These are phyloP conservation scores for Drosophila teissieri DNA, from an alignment of 1,140 invertebrate species.

Conservation along the genomic window DNA sequence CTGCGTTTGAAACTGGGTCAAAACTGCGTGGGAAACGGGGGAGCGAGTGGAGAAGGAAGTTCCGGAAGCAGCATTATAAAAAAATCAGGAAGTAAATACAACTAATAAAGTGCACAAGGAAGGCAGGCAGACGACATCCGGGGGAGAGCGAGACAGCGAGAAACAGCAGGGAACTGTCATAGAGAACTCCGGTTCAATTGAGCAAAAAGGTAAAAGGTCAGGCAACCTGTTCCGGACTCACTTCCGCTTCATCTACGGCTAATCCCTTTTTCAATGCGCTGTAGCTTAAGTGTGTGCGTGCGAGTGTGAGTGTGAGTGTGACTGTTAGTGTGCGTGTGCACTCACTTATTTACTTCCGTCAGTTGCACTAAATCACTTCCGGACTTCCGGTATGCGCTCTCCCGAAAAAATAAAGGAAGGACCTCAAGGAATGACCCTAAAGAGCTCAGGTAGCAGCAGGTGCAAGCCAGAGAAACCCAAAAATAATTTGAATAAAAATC, in stretches of 20 bases:
- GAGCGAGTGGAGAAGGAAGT: conserved; percentile 12
- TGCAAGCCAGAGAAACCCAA: conserved; percentile 52
- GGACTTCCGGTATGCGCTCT: conserved; percentile 72
- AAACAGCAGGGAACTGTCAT: conserved; percentile 29
- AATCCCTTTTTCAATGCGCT: conserved; percentile 53
- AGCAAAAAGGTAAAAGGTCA: conserved; percentile 70
- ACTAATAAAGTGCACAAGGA: conserved; percentile 66
- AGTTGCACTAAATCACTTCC: conserved; percentile 81
- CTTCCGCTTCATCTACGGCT: conserved; percentile 54
- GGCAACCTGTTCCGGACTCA: conserved; percentile 69
- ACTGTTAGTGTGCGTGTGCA: conserved; percentile 40
- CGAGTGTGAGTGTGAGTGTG: conserved; percentile 16
- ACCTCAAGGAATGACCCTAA: conserved; percentile 45
- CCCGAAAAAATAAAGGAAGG: conserved; percentile 1
- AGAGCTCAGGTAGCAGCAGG: conserved; percentile 66
- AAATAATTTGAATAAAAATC: conserved; percentile 82
- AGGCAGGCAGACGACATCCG: conserved; percentile 65
- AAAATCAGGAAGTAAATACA: conserved; percentile 77
- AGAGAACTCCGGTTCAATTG: conserved; percentile 38
- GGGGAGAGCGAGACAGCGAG: conserved; percentile 13
- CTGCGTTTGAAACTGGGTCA: conserved; percentile 59
- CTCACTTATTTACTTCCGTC: conserved; percentile 73
- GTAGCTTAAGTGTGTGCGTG: conserved; percentile 11
- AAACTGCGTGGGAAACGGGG: conserved; percentile 62
- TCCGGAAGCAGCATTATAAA: conserved; percentile 23